phyloP scores from a whole-genome alignment of 2,113 vertebrate species.

The Cyphomyrus plagiostoma region DNA sequence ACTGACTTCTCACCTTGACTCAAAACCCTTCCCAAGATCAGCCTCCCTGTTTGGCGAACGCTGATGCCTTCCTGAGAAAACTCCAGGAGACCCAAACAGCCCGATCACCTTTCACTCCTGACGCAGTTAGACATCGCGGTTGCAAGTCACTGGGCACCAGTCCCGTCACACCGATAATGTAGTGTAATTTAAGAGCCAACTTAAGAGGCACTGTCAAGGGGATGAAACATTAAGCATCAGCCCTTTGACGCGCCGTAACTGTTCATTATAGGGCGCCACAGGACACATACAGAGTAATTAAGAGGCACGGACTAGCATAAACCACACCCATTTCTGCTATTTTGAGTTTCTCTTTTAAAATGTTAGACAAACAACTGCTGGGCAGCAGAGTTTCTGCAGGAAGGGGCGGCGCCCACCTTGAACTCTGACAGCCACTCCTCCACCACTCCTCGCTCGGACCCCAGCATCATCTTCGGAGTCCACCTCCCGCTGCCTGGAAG shows the following conservation, averaged over 20 bases:
- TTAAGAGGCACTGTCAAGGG: not conserved
- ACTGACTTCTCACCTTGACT: not conserved
- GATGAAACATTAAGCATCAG: not conserved
- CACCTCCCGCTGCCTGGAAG: conserved; percentile 51
- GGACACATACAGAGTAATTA: not conserved
- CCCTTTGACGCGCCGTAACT: not conserved
- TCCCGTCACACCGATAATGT: not conserved
- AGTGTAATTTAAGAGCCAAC: not conserved
- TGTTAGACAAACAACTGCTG: not conserved
- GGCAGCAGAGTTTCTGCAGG: not conserved
- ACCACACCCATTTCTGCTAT: not conserved
- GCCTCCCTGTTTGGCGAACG: not conserved
- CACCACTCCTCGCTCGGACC: conserved; percentile 81
- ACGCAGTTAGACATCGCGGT: not conserved
- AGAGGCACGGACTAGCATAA: not conserved
- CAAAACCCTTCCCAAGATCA: not conserved
- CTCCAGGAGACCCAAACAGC: not conserved
- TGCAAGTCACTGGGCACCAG: not conserved
- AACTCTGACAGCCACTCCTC: conserved; percentile 99
- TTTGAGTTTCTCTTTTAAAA: not conserved
- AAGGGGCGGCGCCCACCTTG: conserved; percentile 71
- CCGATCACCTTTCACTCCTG: not conserved
- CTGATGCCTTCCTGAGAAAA: not conserved
- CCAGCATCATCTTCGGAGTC: conserved; percentile 80
- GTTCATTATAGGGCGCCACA: not conserved